These are phyloP conservation scores for Epinotia ramella DNA, from an alignment of 2,888 invertebrate genomes.

Conservation along the genomic window DNA sequence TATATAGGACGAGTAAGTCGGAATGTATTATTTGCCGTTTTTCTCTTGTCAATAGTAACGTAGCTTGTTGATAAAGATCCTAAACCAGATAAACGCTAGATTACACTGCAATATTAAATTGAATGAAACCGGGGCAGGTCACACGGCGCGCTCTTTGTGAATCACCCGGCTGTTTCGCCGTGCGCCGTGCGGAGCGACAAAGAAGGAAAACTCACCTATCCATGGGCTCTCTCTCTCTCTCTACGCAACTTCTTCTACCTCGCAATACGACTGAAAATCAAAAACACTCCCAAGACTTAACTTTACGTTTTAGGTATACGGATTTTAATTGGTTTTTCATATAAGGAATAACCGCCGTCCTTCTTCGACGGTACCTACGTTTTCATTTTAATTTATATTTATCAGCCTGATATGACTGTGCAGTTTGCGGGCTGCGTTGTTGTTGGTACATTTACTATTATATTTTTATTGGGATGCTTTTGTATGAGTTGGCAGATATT, in stretches of 20 bases:
- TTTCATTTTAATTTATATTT: slow-evolving; percentile 79
- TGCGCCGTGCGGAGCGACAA: slow-evolving; percentile 35
- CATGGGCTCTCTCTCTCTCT: slow-evolving; percentile 1
- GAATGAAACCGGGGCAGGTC: slow-evolving; percentile 51
- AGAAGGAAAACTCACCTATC: slow-evolving; percentile 47
- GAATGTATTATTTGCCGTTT: neutral
- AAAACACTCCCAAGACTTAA: neutral
- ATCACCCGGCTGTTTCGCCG: slow-evolving; percentile 50
- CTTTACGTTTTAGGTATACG: slow-evolving; percentile 51
- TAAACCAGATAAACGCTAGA: slow-evolving; percentile 48
- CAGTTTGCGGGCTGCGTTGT: slow-evolving; percentile 77
- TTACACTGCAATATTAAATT: slow-evolving; percentile 58
- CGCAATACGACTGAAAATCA: slow-evolving; percentile 17
- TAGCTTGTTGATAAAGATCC: neutral
- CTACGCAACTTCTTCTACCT: slow-evolving; percentile 13
- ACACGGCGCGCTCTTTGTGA: slow-evolving; percentile 52
- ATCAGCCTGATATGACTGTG: slow-evolving; percentile 80
- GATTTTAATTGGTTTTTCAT: slow-evolving; percentile 71
- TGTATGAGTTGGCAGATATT: slow-evolving; percentile 86
- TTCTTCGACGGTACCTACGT: slow-evolving; percentile 60
- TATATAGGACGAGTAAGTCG: neutral
- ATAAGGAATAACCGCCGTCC: slow-evolving; percentile 57
- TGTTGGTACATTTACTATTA: slow-evolving; percentile 84
- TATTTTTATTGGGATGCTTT: slow-evolving; percentile 85
- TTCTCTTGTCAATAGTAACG: neutral